Percentiles rank a stretch among this genome's conserved stretches.
phyloP scores from a whole-genome alignment of 1,140 invertebrate genomes.

The Penaeus chinensis region DNA sequence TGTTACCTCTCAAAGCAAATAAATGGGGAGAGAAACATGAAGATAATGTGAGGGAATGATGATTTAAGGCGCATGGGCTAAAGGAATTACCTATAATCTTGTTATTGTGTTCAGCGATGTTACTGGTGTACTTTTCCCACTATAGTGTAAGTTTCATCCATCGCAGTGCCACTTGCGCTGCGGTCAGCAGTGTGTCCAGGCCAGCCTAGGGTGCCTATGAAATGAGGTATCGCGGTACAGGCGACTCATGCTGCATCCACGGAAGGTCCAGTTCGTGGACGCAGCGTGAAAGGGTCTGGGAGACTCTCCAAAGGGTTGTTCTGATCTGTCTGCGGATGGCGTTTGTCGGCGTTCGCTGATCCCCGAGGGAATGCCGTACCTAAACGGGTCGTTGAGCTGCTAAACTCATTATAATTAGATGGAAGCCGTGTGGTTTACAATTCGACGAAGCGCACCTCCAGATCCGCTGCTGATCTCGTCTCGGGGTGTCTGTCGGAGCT shows the following conservation, averaged over 20 bases:
- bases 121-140: slow-evolving; percentile 37
- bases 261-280: slow-evolving; percentile 52
- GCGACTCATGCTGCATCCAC: slow-evolving; percentile 35
- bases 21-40: no score
- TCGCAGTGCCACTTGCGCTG: slow-evolving; percentile 8
- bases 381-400: slow-evolving; percentile 57
- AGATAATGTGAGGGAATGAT: no score
- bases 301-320: slow-evolving; percentile 25
- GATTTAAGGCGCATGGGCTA: slow-evolving; percentile 36
- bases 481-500: neutral
- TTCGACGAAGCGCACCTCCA: neutral
- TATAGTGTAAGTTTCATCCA: slow-evolving; percentile 41
- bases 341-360: slow-evolving; percentile 43
- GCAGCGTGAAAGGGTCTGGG: slow-evolving; percentile 43
- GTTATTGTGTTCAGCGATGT: slow-evolving; percentile 52
- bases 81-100: slow-evolving; percentile 43
- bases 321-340: slow-evolving; percentile 34
- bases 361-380: slow-evolving; percentile 22
- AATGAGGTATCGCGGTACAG: neutral
- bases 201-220: neutral
- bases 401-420: slow-evolving; percentile 32
- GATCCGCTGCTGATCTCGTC: neutral
- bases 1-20: no score
- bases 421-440: slow-evolving; percentile 4
- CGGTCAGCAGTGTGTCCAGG: slow-evolving; percentile 4